Evolutionary conservation across 2,888 invertebrate species (phyloP), one percentile per base, ranked within the genome.

Genomic region (Polydrusus tereticollis): DNA sequence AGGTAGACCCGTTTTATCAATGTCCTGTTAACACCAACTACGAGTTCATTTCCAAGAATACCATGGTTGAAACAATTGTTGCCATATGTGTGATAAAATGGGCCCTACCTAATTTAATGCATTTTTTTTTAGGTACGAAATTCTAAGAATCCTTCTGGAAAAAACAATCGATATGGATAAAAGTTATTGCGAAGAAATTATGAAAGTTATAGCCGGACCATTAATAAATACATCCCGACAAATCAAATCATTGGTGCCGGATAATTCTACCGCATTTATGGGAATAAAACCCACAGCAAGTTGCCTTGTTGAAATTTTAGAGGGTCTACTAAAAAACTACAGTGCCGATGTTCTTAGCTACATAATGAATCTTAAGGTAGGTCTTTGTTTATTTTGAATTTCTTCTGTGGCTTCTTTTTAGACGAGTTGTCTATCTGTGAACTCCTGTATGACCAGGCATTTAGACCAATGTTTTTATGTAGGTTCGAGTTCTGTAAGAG

Each of bases 291-390:
- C 72, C 1, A 68, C 41, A 18, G 18, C 52, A 16, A 16, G 16
- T 14, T 72, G 68, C 33, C n/a, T 72, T n/a, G 21, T 68, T 20
- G 43, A 72, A 29, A 63, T 72, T 50, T 23, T 68, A 7, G 72
- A 72, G 52, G 55, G 52, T 29, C 38, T 72, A 23, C 33, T 72
- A 18, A n/a, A 58, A 58, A 38, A 58, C 18, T 58, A 68, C 23
- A 68, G 14, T 59, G 23, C 20, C 6, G 29, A 26, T 3, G 64
- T 64, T 23, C 50, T 72, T 33, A 23, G 50, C 4, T 50, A 45
- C 10, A 26, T 72, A 7, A 45, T 33, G 7, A 33, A 43, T 38
- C 41, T 60, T 10, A 55, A 66, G 72, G 72, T 72, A 71, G 50
- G n/a, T 5, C 7, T 45, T 18, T 18, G 4, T 20, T 45, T 8